Conservation (phyloP, 2,113 vertebrate genomes). For the Thamnophis sirtalis region DNA sequence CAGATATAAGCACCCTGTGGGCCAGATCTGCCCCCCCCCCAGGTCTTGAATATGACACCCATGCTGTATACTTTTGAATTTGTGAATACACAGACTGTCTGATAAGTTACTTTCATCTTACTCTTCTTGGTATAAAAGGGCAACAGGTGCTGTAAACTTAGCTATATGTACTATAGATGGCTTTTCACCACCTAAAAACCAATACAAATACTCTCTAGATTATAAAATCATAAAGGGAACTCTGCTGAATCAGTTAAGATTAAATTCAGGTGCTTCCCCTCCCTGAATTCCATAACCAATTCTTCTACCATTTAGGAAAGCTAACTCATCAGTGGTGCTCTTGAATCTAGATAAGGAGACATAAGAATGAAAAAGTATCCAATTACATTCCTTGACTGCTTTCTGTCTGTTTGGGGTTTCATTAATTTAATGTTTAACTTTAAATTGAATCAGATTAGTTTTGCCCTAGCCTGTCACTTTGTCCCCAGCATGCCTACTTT, state of each 20-base stretch:
- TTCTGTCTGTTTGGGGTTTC: neutral
- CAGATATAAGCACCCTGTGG: no score
- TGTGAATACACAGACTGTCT: neutral
- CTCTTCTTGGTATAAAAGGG: neutral
- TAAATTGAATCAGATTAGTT: neutral
- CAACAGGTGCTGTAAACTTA: neutral
- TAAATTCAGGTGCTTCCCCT: neutral
- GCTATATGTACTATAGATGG: neutral
- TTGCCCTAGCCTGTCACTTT: neutral
- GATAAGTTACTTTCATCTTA: neutral
- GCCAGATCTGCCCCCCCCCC: no score
- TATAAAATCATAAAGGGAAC: neutral
- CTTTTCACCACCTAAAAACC: conserved; percentile 5
- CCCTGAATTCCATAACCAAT: neutral
- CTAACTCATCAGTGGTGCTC: neutral
- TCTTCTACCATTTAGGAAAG: neutral
- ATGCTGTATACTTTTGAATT: neutral
- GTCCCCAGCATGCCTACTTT: neutral
- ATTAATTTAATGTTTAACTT: neutral
- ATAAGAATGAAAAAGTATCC: neutral
- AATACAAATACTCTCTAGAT: neutral
- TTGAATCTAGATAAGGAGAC: neutral
- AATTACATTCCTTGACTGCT: neutral
- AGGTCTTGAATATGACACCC: no score
- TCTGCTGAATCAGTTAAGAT: neutral